These are phyloP conservation scores for Cantharis rustica DNA, from an alignment of 2,888 invertebrate genomes.

Conservation along the genomic window DNA sequence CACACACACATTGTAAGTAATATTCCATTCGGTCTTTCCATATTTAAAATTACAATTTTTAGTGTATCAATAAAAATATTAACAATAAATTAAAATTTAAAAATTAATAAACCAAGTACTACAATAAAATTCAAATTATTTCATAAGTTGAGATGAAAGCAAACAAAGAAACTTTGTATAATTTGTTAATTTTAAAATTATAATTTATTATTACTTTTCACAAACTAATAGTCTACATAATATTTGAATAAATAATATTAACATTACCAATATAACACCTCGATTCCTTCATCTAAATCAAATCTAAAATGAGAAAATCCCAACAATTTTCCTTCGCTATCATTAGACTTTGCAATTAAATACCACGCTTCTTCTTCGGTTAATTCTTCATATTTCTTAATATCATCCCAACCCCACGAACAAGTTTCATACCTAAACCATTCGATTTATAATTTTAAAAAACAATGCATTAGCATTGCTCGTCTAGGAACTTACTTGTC, in stretches of 20 bases:
- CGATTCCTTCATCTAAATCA: slow-evolving; percentile 77
- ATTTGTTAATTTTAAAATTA: too few relatives aligned
- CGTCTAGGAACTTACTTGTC: slow-evolving; percentile 72
- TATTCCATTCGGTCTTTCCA: too few relatives aligned
- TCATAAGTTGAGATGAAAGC: too few relatives aligned
- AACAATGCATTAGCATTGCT: neutral
- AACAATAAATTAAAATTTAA: too few relatives aligned
- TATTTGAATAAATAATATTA: neutral
- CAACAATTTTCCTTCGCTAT: slow-evolving; percentile 59
- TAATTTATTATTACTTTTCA: too few relatives aligned
- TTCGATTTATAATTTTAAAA: neutral
- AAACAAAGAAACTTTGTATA: too few relatives aligned
- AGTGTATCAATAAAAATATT: too few relatives aligned
- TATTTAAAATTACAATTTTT: too few relatives aligned
- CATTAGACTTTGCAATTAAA: slow-evolving; percentile 64
- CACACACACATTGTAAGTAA: too few relatives aligned
- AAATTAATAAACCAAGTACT: too few relatives aligned
- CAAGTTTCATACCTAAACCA: slow-evolving; percentile 68
- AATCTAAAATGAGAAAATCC: slow-evolving; percentile 85
- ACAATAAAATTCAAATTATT: too few relatives aligned
- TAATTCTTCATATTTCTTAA: slow-evolving; percentile 75
- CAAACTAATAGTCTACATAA: neutral
- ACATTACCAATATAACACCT: slow-evolving; percentile 78
- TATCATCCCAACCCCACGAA: slow-evolving; percentile 80
- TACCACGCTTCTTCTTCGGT: slow-evolving; percentile 75